phyloP scores from a whole-genome alignment of 2,797 vertebrate species.

The Antrozous pallidus region DNA sequence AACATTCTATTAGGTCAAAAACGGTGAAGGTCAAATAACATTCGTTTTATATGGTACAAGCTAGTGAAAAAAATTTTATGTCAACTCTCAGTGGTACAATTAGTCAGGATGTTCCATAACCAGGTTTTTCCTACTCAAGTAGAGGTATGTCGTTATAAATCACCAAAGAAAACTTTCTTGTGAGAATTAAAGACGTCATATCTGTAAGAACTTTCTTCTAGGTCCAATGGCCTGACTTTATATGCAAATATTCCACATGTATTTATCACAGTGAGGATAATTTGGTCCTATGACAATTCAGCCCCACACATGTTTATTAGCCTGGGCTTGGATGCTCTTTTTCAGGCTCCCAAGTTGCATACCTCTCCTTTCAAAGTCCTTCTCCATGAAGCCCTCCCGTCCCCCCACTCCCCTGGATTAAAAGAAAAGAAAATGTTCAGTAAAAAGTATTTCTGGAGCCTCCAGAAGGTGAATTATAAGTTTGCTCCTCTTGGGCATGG shows the following conservation, averaged over 20 bases:
- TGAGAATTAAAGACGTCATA: background rate
- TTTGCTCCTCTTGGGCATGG: background rate
- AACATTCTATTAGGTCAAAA: background rate
- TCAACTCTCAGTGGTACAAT: background rate
- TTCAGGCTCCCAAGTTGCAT: background rate
- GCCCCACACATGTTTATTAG: background rate
- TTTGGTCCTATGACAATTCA: constrained; percentile 9
- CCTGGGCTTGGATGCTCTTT: background rate
- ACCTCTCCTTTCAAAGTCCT: background rate
- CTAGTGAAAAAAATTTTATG: background rate
- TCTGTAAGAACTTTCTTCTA: background rate
- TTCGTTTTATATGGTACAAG: background rate
- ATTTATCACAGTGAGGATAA: background rate
- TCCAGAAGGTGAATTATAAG: background rate
- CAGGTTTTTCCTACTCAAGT: background rate
- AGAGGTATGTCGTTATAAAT: constrained; percentile 17
- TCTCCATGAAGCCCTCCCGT: background rate
- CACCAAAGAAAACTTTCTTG: background rate
- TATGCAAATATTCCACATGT: background rate
- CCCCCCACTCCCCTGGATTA: background rate
- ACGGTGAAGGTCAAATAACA: background rate
- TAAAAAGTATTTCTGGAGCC: background rate
- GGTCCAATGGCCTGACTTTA: background rate
- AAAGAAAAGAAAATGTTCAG: background rate
- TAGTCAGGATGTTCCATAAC: background rate